These are phyloP conservation scores for Mohoua ochrocephala DNA, from an alignment of 2,113 vertebrate species.

Conservation along the genomic window DNA sequence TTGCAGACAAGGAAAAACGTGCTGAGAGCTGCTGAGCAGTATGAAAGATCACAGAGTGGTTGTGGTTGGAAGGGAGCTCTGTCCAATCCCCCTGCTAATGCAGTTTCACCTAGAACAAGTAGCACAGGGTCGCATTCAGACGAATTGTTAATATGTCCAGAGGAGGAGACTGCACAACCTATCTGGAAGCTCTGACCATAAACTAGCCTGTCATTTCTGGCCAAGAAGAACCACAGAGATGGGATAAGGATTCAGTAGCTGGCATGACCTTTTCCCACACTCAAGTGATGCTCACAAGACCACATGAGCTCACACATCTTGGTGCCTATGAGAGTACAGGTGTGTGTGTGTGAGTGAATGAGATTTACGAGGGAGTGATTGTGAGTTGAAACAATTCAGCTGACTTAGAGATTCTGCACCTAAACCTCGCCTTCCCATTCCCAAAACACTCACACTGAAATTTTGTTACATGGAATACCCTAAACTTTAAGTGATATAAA, in stretches of 20 bases:
- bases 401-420: neutral
- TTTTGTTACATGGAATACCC: neutral
- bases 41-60: neutral
- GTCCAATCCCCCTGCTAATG: neutral
- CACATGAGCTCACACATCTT: neutral
- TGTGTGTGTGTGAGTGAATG: neutral
- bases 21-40: neutral
- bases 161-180: neutral
- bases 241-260: neutral
- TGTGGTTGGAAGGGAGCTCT: neutral
- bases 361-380: neutral
- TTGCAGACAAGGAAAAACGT: neutral
- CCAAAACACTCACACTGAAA: neutral
- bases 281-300: neutral
- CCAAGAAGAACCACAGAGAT: neutral
- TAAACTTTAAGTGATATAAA: neutral
- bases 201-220: neutral
- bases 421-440: neutral
- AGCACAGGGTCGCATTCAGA: neutral
- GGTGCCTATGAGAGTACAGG: neutral
- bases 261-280: fast-evolving
- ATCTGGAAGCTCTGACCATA: neutral
- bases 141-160: fast-evolving
- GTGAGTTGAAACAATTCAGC: neutral
- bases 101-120: neutral